Evolutionary conservation across 2,888 invertebrate species (phyloP).

Genomic region (Apodemia zela): DNA sequence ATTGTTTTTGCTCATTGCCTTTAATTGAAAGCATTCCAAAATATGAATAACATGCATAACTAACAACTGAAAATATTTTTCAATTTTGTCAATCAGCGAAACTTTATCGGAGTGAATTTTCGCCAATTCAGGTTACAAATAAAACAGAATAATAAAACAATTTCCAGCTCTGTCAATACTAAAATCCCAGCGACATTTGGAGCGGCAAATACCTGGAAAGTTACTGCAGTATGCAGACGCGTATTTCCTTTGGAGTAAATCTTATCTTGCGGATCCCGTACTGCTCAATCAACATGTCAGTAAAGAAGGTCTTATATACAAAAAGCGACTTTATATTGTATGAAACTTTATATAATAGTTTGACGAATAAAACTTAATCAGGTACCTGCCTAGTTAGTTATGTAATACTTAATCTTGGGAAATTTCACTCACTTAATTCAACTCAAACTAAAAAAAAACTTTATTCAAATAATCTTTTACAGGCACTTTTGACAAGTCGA

Average conservation of each 20-base stretch:
- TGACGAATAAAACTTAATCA: no score
- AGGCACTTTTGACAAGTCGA: no score
- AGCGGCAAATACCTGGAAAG: conserved; percentile 35
- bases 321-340: no score
- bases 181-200: conserved; percentile 38
- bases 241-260: not conserved
- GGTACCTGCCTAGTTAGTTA: no score
- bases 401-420: no score
- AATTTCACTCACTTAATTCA: no score
- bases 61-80: not conserved
- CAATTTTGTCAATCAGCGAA: conserved; percentile 5
- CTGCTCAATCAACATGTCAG: no score
- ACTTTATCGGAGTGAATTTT: not conserved
- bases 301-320: no score
- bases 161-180: conserved; percentile 44
- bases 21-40: conserved; percentile 1
- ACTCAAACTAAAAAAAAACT: no score
- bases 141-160: conserved; percentile 37
- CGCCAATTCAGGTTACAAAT: not conserved
- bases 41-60: conserved; percentile 17
- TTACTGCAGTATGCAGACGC: conserved; percentile 28
- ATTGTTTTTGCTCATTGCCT: not conserved
- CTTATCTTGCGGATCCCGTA: no score
- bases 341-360: no score
- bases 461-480: no score